Percentiles rank a stretch among this genome's conserved stretches.
Evolutionary conservation across 2,888 invertebrate species (phyloP).

Genomic region (Coenonympha arcania): DNA sequence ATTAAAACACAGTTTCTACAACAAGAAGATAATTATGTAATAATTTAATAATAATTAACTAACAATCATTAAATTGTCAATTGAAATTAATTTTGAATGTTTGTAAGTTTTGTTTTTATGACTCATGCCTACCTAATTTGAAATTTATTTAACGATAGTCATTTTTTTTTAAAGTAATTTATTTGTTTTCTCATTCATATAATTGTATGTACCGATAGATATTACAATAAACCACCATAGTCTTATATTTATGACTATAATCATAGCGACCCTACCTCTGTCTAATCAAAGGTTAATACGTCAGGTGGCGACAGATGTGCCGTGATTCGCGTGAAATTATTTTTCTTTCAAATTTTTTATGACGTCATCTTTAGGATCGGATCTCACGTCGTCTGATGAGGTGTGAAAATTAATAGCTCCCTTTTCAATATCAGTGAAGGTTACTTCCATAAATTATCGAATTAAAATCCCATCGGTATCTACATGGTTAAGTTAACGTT

Average conservation of each 20-base stretch:
- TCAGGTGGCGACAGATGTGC: conserved; percentile 70
- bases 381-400: conserved; percentile 60
- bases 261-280: conserved; percentile 10
- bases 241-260: background rate
- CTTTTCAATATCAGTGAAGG: conserved; percentile 39
- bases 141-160: no score
- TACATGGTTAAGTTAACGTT: background rate
- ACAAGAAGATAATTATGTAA: no score
- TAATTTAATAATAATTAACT: no score
- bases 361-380: conserved; percentile 39
- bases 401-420: conserved; percentile 65
- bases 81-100: no score
- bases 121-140: no score
- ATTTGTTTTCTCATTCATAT: no score
- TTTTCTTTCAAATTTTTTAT: conserved; percentile 43
- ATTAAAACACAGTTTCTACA: no score
- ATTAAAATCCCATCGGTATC: background rate
- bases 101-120: no score
- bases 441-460: conserved; percentile 24
- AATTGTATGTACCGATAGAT: no score
- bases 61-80: no score
- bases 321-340: conserved; percentile 70
- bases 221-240: background rate
- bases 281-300: conserved; percentile 56
- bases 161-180: no score